phyloP scores from a whole-genome alignment of 2,113 vertebrate species.

The Corythornis madagascariensis region DNA sequence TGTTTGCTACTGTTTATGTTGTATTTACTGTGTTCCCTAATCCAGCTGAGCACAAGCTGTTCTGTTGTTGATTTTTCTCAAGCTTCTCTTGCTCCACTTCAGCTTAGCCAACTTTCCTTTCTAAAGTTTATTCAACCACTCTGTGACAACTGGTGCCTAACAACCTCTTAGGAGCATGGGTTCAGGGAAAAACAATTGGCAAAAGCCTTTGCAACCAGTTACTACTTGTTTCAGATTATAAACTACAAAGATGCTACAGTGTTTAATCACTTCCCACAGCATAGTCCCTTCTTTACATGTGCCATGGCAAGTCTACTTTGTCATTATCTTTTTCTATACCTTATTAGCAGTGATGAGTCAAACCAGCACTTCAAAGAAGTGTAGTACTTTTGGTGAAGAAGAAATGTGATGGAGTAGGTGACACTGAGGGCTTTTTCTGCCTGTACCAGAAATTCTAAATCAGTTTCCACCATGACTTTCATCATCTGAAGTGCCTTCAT shows the following conservation, averaged over 20 bases:
- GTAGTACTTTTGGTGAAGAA: neutral
- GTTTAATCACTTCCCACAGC: neutral
- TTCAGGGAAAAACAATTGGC: neutral
- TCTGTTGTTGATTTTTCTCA: neutral
- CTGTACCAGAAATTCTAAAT: neutral
- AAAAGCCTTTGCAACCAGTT: neutral
- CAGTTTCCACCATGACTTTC: neutral
- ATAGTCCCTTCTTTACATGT: neutral
- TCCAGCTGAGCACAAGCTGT: neutral
- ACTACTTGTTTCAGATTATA: neutral
- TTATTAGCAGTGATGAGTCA: neutral
- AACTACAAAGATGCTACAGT: neutral
- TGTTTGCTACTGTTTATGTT: neutral
- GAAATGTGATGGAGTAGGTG: neutral
- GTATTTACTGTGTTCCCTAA: neutral
- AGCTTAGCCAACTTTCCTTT: neutral
- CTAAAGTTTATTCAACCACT: neutral
- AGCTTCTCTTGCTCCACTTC: neutral
- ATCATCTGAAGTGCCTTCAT: constrained; percentile 7
- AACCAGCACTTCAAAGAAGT: neutral
- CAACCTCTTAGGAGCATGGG: neutral
- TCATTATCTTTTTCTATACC: neutral
- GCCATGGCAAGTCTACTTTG: neutral
- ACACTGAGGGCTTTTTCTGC: neutral
- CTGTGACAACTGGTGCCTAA: neutral